A percentile compares a stretch with the other conserved stretches of the same genome.
Conservation (phyloP, 2,797 vertebrate species). For the Tragopan temminckii region DNA sequence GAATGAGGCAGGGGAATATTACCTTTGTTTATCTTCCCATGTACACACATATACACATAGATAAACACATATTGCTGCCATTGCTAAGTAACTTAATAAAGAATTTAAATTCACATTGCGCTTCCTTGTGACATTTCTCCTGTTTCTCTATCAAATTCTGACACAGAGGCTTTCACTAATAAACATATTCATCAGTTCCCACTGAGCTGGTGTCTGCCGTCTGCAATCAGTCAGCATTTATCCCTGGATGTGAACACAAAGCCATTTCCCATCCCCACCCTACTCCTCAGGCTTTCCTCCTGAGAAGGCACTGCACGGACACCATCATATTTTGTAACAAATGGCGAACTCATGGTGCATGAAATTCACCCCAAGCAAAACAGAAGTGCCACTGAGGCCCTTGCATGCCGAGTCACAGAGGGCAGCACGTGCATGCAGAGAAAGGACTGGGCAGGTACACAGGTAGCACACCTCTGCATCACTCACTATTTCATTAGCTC, state of each 20-base stretch:
- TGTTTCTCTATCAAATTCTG: neutral
- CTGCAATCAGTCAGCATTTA: neutral
- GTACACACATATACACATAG: neutral
- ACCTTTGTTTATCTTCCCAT: neutral
- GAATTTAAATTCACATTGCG: neutral
- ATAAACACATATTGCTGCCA: neutral
- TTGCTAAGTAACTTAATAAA: neutral
- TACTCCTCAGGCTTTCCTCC: neutral
- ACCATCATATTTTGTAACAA: neutral
- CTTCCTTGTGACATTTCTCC: neutral
- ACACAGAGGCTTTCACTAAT: neutral
- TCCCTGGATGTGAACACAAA: neutral
- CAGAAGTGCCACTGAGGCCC: neutral
- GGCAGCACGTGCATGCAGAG: fast-evolving
- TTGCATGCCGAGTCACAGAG: fast-evolving
- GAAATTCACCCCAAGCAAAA: neutral
- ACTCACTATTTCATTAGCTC: neutral
- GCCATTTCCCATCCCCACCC: neutral
- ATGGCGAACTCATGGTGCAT: neutral
- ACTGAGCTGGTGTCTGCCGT: neutral
- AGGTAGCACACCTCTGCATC: fast-evolving
- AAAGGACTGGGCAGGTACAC: neutral
- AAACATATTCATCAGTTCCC: neutral
- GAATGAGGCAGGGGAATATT: neutral
- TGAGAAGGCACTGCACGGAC: fast-evolving